Conservation (phyloP, 2,113 vertebrate genomes). For the Aldabrachelys gigantea region DNA sequence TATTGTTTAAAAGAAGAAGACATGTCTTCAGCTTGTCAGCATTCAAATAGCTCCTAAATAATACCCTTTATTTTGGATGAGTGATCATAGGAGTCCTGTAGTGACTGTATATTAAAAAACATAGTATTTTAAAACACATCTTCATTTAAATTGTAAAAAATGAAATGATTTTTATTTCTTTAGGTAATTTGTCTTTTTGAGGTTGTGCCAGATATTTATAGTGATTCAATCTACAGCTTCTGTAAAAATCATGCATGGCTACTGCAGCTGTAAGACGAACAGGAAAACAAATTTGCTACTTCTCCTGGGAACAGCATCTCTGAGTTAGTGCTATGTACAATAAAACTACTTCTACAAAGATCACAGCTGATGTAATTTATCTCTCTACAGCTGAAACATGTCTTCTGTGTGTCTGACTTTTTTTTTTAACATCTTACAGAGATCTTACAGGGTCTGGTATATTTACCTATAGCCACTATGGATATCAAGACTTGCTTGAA, state of each 20-base stretch:
- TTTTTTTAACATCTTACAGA: slow-evolving; percentile 2
- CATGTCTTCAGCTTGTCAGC: background rate
- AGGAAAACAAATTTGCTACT: slow-evolving; percentile 48
- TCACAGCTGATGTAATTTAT: slow-evolving; percentile 51
- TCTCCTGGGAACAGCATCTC: background rate
- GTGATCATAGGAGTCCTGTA: background rate
- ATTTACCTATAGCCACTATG: background rate
- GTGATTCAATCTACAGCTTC: background rate
- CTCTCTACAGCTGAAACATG: slow-evolving; percentile 49
- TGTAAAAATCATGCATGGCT: background rate
- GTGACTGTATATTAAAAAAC: background rate
- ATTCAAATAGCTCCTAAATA: slow-evolving; percentile 5
- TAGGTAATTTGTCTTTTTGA: slow-evolving; percentile 7
- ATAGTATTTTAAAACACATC: background rate
- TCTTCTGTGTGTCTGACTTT: background rate
- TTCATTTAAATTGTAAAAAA: slow-evolving; percentile 2
- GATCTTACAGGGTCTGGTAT: background rate
- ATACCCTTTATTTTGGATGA: background rate
- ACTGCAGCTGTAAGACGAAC: background rate
- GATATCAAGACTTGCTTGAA: background rate
- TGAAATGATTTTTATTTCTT: background rate
- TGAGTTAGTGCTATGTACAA: slow-evolving; percentile 33
- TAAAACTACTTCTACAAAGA: slow-evolving; percentile 46
- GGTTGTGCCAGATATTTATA: slow-evolving; percentile 2
- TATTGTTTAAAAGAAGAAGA: background rate